phyloP scores from a whole-genome alignment of 2,113 vertebrate genomes.

The Alethe diademata region DNA sequence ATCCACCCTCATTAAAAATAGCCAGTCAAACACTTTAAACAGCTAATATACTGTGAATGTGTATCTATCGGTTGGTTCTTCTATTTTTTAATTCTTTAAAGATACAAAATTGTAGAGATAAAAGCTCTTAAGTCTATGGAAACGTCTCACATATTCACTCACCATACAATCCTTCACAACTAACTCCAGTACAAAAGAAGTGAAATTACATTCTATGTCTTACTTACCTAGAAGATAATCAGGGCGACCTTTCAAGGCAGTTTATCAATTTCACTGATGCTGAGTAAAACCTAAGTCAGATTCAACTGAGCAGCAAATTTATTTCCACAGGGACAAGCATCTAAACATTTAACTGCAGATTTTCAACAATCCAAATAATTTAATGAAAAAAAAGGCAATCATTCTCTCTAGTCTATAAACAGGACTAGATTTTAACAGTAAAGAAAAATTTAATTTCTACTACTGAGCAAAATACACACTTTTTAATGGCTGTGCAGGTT shows the following conservation, averaged over 20 bases:
- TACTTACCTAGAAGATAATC: not conserved
- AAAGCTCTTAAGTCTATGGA: not conserved
- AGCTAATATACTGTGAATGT: not conserved
- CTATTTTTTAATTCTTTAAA: not conserved
- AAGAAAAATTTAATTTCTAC: not conserved
- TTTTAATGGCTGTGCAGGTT: not conserved
- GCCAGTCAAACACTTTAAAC: not conserved
- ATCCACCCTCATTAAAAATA: not conserved
- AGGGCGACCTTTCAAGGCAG: not conserved
- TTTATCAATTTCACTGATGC: not conserved
- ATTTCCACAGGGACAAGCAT: not conserved
- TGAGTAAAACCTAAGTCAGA: not conserved
- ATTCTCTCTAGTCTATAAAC: not conserved
- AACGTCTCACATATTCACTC: not conserved
- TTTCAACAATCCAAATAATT: not conserved
- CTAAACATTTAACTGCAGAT: not conserved
- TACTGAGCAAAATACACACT: not conserved
- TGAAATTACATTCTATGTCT: not conserved
- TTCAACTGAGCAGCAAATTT: not conserved
- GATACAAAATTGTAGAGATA: not conserved
- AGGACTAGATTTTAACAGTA: not conserved
- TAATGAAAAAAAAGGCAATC: not conserved
- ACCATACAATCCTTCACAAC: not conserved
- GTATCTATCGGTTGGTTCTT: not conserved
- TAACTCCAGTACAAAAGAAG: not conserved